Percentiles rank a stretch among this genome's conserved stretches.
These are phyloP conservation scores for Agrochola lota DNA, from an alignment of 2,888 invertebrate species.

Conservation along the genomic window DNA sequence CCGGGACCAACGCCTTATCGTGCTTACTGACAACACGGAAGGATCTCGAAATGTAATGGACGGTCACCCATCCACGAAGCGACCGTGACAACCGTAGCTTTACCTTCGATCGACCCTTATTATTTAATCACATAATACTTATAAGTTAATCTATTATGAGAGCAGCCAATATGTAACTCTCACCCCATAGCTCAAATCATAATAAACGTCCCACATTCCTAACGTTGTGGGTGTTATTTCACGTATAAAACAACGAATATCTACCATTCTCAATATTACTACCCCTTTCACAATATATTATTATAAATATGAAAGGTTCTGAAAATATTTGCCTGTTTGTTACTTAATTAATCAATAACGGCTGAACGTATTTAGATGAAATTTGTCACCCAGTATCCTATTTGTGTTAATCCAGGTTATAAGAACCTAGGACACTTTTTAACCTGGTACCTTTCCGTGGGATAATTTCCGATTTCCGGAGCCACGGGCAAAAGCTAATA, in stretches of 20 bases:
- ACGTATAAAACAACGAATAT: constrained; percentile 9
- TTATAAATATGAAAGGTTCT: neutral
- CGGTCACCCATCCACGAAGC: too few species aligned
- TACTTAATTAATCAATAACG: neutral
- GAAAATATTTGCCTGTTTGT: neutral
- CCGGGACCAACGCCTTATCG: too few species aligned
- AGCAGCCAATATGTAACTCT: neutral
- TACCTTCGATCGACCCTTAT: too few species aligned
- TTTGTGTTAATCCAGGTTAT: too few species aligned
- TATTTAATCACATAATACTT: neutral
- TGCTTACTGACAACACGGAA: too few species aligned
- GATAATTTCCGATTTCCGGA: too few species aligned
- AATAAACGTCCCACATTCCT: constrained; percentile 5
- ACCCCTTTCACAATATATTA: too few species aligned
- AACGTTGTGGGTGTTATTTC: neutral
- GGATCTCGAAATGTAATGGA: too few species aligned
- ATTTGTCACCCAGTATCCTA: neutral
- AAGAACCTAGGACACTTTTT: too few species aligned
- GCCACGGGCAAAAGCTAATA: too few species aligned
- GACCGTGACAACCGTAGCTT: too few species aligned
- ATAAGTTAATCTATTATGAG: neutral
- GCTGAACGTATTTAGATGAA: neutral
- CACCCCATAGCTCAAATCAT: neutral
- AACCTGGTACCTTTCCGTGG: too few species aligned
- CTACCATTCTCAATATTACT: constrained; percentile 16